Percentiles rank a stretch among this genome's conserved stretches.
These are phyloP conservation scores for Mionectes macconnelli DNA, from an alignment of 2,113 vertebrate genomes.

Conservation along the genomic window DNA sequence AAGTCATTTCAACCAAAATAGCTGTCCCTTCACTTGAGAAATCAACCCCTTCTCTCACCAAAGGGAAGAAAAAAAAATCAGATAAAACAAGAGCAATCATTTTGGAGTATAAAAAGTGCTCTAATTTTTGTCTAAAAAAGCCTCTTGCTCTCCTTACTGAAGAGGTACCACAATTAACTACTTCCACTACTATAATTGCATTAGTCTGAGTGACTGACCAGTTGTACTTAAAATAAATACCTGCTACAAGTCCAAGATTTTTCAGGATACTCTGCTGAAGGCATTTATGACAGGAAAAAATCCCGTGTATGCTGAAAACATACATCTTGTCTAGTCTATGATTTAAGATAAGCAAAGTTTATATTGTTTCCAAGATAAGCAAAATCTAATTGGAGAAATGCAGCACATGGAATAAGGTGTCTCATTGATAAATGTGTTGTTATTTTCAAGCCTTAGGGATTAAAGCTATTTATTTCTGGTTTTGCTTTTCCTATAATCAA, in stretches of 20 bases:
- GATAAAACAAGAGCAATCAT: not conserved
- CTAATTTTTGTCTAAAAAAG: not conserved
- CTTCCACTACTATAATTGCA: not conserved
- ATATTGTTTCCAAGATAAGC: not conserved
- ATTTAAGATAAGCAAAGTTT: not conserved
- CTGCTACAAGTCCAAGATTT: not conserved
- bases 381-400: not conserved
- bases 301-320: not conserved
- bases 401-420: not conserved
- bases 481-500: constrained; percentile 4
- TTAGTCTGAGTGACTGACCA: not conserved
- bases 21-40: not conserved
- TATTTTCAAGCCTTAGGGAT: not conserved
- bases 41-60: not conserved
- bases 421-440: not conserved
- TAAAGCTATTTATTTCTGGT: not conserved
- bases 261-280: not conserved
- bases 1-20: not conserved
- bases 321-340: not conserved
- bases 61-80: no score
- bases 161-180: not conserved
- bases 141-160: not conserved
- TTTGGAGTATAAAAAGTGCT: not conserved
- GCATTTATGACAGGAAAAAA: not conserved
- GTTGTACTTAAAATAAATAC: not conserved